These are phyloP conservation scores for Toxostoma redivivum DNA, from an alignment of 2,113 vertebrate genomes.

Conservation along the genomic window DNA sequence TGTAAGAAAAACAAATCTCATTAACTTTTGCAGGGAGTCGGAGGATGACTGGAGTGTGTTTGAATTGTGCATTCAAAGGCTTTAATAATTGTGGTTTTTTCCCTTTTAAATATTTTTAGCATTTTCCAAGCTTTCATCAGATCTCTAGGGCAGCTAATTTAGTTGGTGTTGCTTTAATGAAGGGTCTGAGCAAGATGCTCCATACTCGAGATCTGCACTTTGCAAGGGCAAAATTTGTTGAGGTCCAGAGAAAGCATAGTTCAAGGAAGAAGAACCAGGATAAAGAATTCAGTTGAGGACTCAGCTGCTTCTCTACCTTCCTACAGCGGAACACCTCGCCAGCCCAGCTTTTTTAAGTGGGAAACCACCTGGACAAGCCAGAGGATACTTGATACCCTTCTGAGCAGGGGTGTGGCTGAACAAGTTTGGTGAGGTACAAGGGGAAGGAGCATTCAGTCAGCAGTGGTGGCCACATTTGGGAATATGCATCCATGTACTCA, in stretches of 20 bases:
- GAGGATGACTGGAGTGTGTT: background rate
- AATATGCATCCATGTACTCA: background rate
- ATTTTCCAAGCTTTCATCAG: background rate
- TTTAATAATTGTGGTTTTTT: background rate
- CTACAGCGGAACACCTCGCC: background rate
- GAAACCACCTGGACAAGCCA: background rate
- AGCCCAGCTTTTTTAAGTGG: rapidly evolving
- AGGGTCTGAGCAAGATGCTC: background rate
- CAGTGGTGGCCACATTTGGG: background rate
- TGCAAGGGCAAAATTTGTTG: background rate
- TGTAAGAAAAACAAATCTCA: background rate
- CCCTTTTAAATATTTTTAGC: background rate
- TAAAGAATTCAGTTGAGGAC: background rate
- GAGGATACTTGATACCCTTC: background rate
- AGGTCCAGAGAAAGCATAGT: background rate
- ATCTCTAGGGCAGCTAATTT: background rate
- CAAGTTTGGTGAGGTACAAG: background rate
- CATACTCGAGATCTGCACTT: background rate
- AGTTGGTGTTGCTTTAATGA: background rate
- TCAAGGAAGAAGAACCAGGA: background rate
- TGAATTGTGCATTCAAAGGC: background rate
- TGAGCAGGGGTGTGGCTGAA: background rate
- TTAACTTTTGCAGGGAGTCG: background rate
- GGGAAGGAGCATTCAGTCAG: background rate
- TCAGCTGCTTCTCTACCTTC: background rate